Evolutionary conservation across 2,113 vertebrate species (phyloP), one percentile per base, ranked within the genome.

Genomic region (Trogon surrucura): DNA sequence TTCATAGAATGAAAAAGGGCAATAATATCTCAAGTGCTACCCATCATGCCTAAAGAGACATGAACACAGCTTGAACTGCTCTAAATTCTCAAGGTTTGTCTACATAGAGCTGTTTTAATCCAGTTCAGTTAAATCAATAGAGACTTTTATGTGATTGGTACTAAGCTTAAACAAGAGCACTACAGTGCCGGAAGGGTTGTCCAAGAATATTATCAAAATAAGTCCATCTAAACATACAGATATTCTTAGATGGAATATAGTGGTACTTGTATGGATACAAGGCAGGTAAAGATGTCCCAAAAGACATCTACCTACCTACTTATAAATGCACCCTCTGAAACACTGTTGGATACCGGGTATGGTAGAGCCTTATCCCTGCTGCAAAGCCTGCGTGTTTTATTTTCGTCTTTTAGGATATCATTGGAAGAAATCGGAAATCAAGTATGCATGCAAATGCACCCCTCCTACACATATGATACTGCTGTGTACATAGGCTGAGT

Each of bases 101-200:
- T 72, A 47, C 36, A 27, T 19, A 54, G 7, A 26, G 9, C 47
- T 89, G 34, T 51, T 95, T 86, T 62, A 64, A 67, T 86, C 88
- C 67, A 77, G 34, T 60, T 91, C 44, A 85, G 53, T 61, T 93
- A 75, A 95, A 80, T 29, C 12, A 34, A 60, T 29, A 29, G 25
- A 51, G 61, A 73, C 19, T 70, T 85, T 51, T 50, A 78, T 91
- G 85, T 70, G 27, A 22, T 26, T 94, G 47, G 20, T 93, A 34
- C 57, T 91, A 60, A 94, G 75, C 75, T 95, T 86, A 84, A 93
- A 84, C 32, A 86, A 66, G 32, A 91, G 29, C 44, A 53, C 5
- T 38, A 60, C 44, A n/a, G 20, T 47, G 30, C 44, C 44, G 57
- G n/a, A 88, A 83, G 16, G 2, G 16, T 47, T 77, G 16, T 84